Base-by-base conservation (phyloP, 2,888 invertebrate species). In the Cremastinae sp. region DNA sequence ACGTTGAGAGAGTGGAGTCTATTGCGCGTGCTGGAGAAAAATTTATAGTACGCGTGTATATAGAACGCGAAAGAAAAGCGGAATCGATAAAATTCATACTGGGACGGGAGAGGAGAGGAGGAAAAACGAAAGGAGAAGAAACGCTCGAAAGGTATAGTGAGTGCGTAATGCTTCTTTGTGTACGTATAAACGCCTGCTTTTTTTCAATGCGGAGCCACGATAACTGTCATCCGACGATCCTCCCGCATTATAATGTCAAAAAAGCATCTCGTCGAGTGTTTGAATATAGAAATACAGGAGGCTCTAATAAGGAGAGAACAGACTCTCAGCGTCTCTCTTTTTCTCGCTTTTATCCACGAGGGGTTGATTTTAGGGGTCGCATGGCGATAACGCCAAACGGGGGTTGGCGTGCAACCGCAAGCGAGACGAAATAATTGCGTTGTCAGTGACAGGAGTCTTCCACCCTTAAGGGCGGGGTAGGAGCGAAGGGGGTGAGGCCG, bases 381-480 rank as follows among this genome's bases (percentile, higher is more conserved):
- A n/a, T 71, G 64, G 55, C 76, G 80, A 78, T 80, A 80, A 75
- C 76, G 73, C 75, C 45, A 75, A 73, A 51, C 18, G 69, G 66
- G 78, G 77, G 78, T 75, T 61, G 80, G 80, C 78, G 85, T 75
- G 80, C 79, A 79, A 85, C 85, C 85, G 79, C 84, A 83, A 83
- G 79, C 80, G 81, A 83, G 83, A 83, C 78, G 83, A 83, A 84
- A 84, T 87, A 87, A 87, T 87, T 87, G 85, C 83, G 75, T 87
- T 87, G 87, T 87, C 87, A 87, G 80, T 77, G 81, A 62, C 87
- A 87, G n/a, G n/a, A n/a, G 84, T 74, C 61, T 80, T 81, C 83
- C 77, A 74, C n/a, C n/a, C n/a, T n/a, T n/a, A n/a, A n/a, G n/a
- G n/a, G n/a, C n/a, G n/a, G n/a, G n/a, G n/a, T n/a, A n/a, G n/a